phyloP scores from a whole-genome alignment of 2,888 invertebrate genomes.

The Ophion slaviceki region DNA sequence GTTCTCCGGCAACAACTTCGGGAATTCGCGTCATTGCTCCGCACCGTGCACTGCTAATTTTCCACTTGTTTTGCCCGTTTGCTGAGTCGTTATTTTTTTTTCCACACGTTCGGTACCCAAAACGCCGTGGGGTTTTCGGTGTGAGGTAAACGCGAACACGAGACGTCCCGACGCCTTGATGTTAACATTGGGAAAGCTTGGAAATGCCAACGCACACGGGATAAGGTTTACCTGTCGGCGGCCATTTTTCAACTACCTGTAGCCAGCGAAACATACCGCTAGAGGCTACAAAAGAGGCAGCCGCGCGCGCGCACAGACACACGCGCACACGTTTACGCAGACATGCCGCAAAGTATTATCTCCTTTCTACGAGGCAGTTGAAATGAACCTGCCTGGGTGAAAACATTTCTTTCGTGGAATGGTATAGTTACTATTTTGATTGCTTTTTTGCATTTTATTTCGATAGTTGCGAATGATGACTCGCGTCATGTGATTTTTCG shows the following conservation, averaged over 20 bases:
- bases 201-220: constrained; percentile 74
- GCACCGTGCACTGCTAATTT: not conserved
- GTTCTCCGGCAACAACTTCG: constrained; percentile 55
- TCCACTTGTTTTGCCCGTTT: not conserved
- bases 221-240: constrained; percentile 77
- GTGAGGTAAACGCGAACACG: constrained; percentile 30
- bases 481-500: not conserved
- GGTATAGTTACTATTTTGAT: not conserved
- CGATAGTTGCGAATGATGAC: not conserved
- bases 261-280: constrained; percentile 67
- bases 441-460: not conserved
- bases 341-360: not conserved
- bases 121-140: not conserved
- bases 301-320: not conserved
- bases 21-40: constrained; percentile 55
- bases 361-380: not conserved
- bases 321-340: not conserved
- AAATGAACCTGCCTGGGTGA: not conserved
- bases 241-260: constrained; percentile 83
- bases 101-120: not conserved
- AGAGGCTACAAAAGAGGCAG: constrained; percentile 33
- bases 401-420: not conserved
- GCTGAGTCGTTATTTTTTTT: not conserved
- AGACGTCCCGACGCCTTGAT: constrained; percentile 52
- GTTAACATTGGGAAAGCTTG: constrained; percentile 64